Percentiles rank a stretch among this genome's conserved stretches.
Evolutionary conservation across 2,113 vertebrate species (phyloP).

Genomic region (Perccottus glenii): DNA sequence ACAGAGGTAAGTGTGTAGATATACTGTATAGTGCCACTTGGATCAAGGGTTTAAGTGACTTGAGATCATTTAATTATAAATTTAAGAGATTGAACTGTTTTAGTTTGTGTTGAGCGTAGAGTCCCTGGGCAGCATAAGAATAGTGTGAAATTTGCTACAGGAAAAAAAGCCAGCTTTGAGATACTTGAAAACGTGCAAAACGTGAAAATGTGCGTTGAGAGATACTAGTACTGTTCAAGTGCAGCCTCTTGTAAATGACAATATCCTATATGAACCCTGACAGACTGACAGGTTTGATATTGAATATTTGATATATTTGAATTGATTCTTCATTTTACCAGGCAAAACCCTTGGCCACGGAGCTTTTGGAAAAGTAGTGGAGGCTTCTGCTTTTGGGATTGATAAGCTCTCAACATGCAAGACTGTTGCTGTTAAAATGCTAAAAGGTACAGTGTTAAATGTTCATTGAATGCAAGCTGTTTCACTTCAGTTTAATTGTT

Average conservation of each 20-base stretch:
- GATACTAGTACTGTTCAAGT: too few relatives aligned
- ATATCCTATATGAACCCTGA: conserved; percentile 26
- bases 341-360: conserved; percentile 95
- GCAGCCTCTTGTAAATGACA: too few relatives aligned
- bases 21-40: too few relatives aligned
- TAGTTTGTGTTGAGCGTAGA: too few relatives aligned
- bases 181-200: too few relatives aligned
- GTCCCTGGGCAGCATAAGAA: too few relatives aligned
- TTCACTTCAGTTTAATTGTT: background rate
- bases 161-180: too few relatives aligned
- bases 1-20: background rate
- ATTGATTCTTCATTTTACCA: conserved; percentile 59
- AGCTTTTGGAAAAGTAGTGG: conserved; percentile 95
- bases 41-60: too few relatives aligned
- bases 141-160: too few relatives aligned
- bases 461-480: background rate
- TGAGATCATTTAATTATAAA: too few relatives aligned
- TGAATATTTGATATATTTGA: conserved; percentile 46
- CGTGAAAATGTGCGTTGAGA: too few relatives aligned
- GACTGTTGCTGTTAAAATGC: conserved; percentile 97
- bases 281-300: conserved; percentile 49
- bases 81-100: too few relatives aligned
- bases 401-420: conserved; percentile 96
- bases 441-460: conserved; percentile 84
- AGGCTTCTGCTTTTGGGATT: conserved; percentile 94